phyloP scores from a whole-genome alignment of 2,888 invertebrate genomes.

The Drosophila suboccidentalis region DNA sequence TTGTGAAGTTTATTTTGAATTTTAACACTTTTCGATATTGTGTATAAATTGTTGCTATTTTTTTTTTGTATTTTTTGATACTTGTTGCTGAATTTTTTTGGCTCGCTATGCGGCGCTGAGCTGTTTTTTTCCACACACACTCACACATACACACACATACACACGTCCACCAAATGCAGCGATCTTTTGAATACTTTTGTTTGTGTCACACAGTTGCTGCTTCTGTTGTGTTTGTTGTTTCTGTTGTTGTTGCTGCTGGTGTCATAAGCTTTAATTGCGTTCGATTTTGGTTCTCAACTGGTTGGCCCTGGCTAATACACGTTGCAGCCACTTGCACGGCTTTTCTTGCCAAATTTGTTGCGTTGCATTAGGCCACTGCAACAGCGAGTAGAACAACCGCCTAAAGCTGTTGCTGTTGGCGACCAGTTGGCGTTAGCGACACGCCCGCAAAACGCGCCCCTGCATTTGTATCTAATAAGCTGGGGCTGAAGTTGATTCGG shows the following conservation, averaged over 20 bases:
- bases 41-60: constrained; percentile 51
- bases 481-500: constrained; percentile 4
- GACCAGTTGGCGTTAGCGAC: constrained; percentile 50
- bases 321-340: constrained; percentile 59
- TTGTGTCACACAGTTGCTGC: constrained; percentile 43
- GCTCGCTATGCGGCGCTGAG: constrained; percentile 57
- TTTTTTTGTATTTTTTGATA: constrained; percentile 47
- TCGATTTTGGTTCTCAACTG: constrained; percentile 73
- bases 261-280: constrained; percentile 73
- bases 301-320: constrained; percentile 72
- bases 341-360: constrained; percentile 67
- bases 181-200: constrained; percentile 43
- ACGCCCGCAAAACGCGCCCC: constrained; percentile 46
- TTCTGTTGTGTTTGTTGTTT: constrained; percentile 41
- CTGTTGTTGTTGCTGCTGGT: constrained; percentile 48
- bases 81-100: constrained; percentile 38
- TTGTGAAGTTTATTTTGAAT: constrained; percentile 79
- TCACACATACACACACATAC: constrained; percentile 75
- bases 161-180: constrained; percentile 54
- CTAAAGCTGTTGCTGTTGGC: constrained; percentile 31
- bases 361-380: constrained; percentile 55
- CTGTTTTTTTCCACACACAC: constrained; percentile 73
- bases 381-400: constrained; percentile 33
- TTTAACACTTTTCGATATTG: constrained; percentile 71
- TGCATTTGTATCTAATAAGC: constrained; percentile 40